Base-by-base conservation (phyloP, 1,140 invertebrate species). In the Aphidius ervi region DNA sequence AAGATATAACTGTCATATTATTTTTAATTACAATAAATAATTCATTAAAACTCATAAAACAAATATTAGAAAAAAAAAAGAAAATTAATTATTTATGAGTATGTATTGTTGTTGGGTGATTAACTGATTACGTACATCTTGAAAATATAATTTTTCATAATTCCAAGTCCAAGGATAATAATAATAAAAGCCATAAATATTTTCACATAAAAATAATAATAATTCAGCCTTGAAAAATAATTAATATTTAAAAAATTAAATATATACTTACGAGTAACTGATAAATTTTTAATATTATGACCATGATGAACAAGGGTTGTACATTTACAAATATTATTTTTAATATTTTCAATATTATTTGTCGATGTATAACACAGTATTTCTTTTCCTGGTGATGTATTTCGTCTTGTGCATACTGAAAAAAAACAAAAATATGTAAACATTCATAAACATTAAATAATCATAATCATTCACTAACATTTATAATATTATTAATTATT, bases 241-340 rank as follows among this genome's bases (percentile, higher is more conserved):
- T 3, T 8, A 52, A 40, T 6, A 8, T 9, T 31, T 45, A 4
- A 31, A 55, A 48, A 47, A 16, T 42, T 8, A 50, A 41, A 20
- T 43, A 6, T 50, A 9, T 9, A 57, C 74, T 78, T 71, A 79
- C 78, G 71, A 66, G 76, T 72, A 74, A 62, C 58, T 6, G 70
- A 65, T 16, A 80, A 63, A 65, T 73, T 70, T 43, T 67, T 65
- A 54, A 78, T 66, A 59, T 77, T 67, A 55, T 79, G 68, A 57
- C 74, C 74, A 67, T 77, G 72, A 45, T 79, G 75, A 23, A 80
- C 70, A 57, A 80, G 59, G 31, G 73, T 75, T 39, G 77, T 79
- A 58, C 78, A 80, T 42, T 68, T 70, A 71, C 76, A 79, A 16
- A 79, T 63, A 37, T 71, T 66, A 9, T 75, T 71, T 9, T 69